Percentiles rank a stretch among this genome's conserved stretches.
Conservation (phyloP, 2,888 invertebrate species). For the Lissocephala sabroskyi region DNA sequence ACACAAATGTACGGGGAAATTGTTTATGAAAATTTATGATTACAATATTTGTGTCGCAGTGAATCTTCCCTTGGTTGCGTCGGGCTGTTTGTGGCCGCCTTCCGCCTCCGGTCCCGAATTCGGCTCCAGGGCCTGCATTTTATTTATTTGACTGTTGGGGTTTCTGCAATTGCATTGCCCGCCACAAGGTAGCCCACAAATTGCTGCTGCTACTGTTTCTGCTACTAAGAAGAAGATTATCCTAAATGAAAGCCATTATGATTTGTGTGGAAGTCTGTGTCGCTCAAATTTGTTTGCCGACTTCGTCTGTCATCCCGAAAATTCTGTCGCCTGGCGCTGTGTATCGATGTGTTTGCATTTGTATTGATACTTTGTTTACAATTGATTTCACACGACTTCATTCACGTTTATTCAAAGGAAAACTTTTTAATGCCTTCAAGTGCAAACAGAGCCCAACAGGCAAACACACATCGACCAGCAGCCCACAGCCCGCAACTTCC, state of each 20-base stretch:
- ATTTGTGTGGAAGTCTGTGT: constrained; percentile 21
- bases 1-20: constrained; percentile 41
- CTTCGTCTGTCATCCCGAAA: background rate
- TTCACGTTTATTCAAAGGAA: constrained; percentile 50
- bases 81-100: background rate
- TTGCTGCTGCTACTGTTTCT: too few relatives aligned
- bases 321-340: background rate
- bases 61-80: constrained; percentile 30
- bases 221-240: too few relatives aligned
- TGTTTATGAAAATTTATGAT: constrained; percentile 65
- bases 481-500: constrained; percentile 5
- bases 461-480: constrained; percentile 15
- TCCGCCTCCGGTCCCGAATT: background rate
- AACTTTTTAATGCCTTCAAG: constrained; percentile 60
- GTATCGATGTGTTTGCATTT: constrained; percentile 19
- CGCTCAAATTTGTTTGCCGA: constrained; percentile 13
- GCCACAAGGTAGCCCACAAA: too few relatives aligned
- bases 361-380: constrained; percentile 60
- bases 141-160: constrained; percentile 31
- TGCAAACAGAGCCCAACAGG: constrained; percentile 30
- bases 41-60: constrained; percentile 65
- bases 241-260: constrained; percentile 33
- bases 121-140: constrained; percentile 20
- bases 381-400: constrained; percentile 64
- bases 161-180: constrained; percentile 18